Conservation (phyloP, 2,113 vertebrate genomes). For the Callorhinus ursinus region DNA sequence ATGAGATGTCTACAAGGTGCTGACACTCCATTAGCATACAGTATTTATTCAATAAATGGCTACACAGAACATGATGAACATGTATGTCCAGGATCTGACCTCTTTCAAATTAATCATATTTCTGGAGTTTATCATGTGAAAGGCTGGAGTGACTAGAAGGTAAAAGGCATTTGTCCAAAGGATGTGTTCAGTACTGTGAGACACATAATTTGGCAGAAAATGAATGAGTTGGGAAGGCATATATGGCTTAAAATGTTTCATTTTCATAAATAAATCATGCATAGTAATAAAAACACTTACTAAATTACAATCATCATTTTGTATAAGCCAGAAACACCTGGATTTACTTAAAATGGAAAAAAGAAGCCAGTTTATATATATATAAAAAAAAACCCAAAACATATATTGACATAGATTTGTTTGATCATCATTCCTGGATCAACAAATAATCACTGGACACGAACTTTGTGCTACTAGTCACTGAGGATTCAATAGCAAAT, state of each 20-base stretch:
- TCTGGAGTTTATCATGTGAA: neutral
- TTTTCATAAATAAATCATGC: conserved; percentile 32
- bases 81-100: no score
- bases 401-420: neutral
- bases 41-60: neutral
- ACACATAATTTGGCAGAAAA: conserved; percentile 46
- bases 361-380: neutral
- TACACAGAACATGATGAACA: neutral
- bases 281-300: neutral
- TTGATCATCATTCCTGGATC: neutral
- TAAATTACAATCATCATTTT: conserved; percentile 18
- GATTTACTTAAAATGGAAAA: conserved; percentile 14
- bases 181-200: conserved; percentile 7
- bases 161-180: neutral
- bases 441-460: neutral
- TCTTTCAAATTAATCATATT: neutral
- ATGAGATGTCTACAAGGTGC: neutral
- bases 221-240: neutral
- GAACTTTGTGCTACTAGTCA: neutral
- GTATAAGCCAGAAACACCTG: neutral
- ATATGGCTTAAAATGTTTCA: conserved; percentile 9
- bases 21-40: neutral
- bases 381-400: neutral
- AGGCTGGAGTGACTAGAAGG: neutral
- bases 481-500: neutral